These are phyloP conservation scores for Cotesia glomerata DNA, from an alignment of 1,140 invertebrate genomes.

Conservation along the genomic window DNA sequence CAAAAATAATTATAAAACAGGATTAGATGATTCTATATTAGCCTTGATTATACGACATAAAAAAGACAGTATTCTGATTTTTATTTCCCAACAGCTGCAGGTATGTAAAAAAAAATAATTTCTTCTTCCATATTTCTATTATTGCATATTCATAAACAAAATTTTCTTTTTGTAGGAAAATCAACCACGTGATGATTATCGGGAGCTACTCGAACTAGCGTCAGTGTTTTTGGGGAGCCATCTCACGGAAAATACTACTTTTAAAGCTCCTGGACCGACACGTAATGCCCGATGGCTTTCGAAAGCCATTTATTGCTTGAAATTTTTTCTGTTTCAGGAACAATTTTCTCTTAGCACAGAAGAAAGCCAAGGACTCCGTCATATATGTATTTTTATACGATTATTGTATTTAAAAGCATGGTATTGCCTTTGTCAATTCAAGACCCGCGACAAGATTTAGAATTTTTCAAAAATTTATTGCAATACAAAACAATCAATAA, in stretches of 20 bases:
- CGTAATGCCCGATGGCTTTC: constrained; percentile 53
- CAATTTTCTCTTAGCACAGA: background rate
- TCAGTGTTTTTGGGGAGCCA: constrained; percentile 56
- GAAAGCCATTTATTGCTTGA: constrained; percentile 54
- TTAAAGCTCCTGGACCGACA: constrained; percentile 51
- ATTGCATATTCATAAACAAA: background rate
- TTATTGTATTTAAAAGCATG: constrained; percentile 27
- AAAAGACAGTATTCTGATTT: background rate
- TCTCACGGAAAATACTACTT: constrained; percentile 43
- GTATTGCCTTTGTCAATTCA: constrained; percentile 24
- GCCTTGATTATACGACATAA: background rate
- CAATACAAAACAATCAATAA: constrained; percentile 8
- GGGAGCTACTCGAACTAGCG: constrained; percentile 52
- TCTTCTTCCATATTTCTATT: background rate
- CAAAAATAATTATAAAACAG: constrained; percentile 6
- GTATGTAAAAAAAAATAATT: background rate
- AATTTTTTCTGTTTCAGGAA: constrained; percentile 40
- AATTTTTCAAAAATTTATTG: constrained; percentile 21
- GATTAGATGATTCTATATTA: background rate
- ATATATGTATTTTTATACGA: constrained; percentile 29
- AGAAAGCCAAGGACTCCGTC: background rate
- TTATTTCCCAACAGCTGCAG: background rate
- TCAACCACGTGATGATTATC: constrained; percentile 45
- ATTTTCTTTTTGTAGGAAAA: constrained; percentile 3
- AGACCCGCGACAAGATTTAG: constrained; percentile 25